phyloP scores from a whole-genome alignment of 2,113 vertebrate species.

The Coryphaenoides rupestris region DNA sequence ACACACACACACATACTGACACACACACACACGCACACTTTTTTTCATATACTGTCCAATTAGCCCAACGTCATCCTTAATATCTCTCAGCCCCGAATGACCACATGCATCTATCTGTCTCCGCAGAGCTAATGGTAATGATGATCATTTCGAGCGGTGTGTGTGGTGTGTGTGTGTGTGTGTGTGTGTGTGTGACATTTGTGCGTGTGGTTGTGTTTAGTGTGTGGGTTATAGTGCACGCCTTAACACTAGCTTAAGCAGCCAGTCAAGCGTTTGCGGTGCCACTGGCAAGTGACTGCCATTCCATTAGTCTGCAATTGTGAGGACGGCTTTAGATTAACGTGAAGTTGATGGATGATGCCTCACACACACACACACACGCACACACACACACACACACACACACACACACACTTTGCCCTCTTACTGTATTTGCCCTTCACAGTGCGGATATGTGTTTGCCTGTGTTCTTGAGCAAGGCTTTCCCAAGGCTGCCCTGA shows the following conservation, averaged over 20 bases:
- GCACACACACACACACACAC: too few relatives aligned
- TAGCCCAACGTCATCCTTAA: constrained; percentile 45
- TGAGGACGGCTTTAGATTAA: constrained; percentile 52
- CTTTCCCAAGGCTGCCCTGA: too few relatives aligned
- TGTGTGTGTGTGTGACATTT: constrained; percentile 14
- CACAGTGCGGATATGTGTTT: constrained; percentile 10
- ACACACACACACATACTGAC: constrained; percentile 13
- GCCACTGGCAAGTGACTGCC: constrained; percentile 55
- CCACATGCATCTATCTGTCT: constrained; percentile 56
- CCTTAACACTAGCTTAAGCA: constrained; percentile 48
- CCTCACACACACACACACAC: too few relatives aligned
- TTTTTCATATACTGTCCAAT: constrained; percentile 43
- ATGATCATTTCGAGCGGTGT: constrained; percentile 21
- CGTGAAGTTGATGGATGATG: constrained; percentile 40
- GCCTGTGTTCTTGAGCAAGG: not conserved
- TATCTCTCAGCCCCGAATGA: constrained; percentile 37
- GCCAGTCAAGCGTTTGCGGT: constrained; percentile 53
- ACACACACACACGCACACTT: constrained; percentile 3
- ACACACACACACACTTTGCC: too few relatives aligned
- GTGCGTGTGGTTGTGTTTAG: constrained; percentile 36
- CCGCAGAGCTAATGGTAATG: constrained; percentile 58
- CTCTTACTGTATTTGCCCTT: constrained; percentile 53
- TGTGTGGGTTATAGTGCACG: constrained; percentile 42
- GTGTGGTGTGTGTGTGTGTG: constrained; percentile 11
- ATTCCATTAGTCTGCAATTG: constrained; percentile 53